Percentiles rank a stretch among this genome's conserved stretches.
phyloP scores from a whole-genome alignment of 1,140 invertebrate species.

The Ditylenchus dipsaci region DNA sequence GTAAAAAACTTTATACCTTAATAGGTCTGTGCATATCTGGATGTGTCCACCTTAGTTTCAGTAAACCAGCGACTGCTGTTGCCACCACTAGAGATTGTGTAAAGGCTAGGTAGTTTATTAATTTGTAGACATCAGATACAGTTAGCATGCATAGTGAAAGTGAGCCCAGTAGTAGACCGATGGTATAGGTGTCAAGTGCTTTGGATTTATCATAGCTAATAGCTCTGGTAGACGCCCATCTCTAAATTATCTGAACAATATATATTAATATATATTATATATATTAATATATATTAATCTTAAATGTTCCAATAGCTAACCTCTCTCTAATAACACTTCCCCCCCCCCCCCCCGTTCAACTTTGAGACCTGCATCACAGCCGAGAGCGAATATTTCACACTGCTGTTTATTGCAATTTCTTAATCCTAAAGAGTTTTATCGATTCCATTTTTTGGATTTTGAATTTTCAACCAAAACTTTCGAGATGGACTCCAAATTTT shows the following conservation, averaged over 20 bases:
- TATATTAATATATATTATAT: no score
- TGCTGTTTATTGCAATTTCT: no score
- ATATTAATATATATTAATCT: not conserved
- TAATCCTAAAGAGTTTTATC: no score
- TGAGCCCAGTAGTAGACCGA: constrained; percentile 59
- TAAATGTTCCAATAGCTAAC: not conserved
- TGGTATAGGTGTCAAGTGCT: constrained; percentile 51
- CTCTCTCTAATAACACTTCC: not conserved
- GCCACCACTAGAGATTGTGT: constrained; percentile 89
- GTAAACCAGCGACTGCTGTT: constrained; percentile 75
- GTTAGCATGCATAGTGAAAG: constrained; percentile 79
- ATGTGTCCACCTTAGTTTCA: constrained; percentile 57
- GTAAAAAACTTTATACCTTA: not conserved
- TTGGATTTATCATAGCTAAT: constrained; percentile 53
- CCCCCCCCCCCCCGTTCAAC: not conserved
- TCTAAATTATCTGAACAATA: constrained; percentile 14
- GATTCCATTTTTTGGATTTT: no score
- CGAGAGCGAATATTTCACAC: no score
- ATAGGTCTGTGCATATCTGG: not conserved
- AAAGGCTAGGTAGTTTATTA: constrained; percentile 89
- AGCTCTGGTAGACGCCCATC: constrained; percentile 54
- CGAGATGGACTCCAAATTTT: no score
- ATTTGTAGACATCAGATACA: constrained; percentile 71
- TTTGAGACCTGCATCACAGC: not conserved
- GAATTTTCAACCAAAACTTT: no score